Conservation (phyloP, 2,888 invertebrate species). For the Macrophya annulata region DNA sequence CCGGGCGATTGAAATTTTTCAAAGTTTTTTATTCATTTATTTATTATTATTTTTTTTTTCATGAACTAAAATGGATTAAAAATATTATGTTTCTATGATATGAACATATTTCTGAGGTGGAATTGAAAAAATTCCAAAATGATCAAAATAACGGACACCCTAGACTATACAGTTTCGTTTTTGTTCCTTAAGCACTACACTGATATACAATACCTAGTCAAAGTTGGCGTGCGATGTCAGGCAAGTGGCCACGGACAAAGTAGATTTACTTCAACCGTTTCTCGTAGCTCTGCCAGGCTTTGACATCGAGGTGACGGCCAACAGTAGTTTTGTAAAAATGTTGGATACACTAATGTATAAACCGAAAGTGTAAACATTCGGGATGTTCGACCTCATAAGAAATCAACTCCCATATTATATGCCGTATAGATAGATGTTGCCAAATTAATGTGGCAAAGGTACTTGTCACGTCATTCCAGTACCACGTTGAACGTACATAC, state of each 20-base stretch:
- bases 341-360: not conserved
- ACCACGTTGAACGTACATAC: slow-evolving; percentile 17
- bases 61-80: too few species aligned
- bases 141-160: too few species aligned
- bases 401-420: slow-evolving; percentile 68
- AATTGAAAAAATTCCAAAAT: too few species aligned
- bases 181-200: not conserved
- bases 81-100: too few species aligned
- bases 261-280: too few species aligned
- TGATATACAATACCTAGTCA: not conserved
- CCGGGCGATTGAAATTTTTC: too few species aligned
- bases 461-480: slow-evolving; percentile 29
- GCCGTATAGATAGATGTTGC: slow-evolving; percentile 69
- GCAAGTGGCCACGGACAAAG: too few species aligned
- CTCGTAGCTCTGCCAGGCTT: not conserved
- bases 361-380: not conserved
- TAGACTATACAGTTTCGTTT: not conserved
- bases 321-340: not conserved
- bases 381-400: not conserved
- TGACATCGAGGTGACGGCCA: not conserved
- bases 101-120: too few species aligned
- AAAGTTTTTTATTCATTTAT: too few species aligned
- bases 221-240: not conserved
- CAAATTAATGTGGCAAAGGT: slow-evolving; percentile 58
- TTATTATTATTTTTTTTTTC: too few species aligned